These are phyloP conservation scores for Trichacis sp. DNA, from an alignment of 2,888 invertebrate genomes.

Conservation along the genomic window DNA sequence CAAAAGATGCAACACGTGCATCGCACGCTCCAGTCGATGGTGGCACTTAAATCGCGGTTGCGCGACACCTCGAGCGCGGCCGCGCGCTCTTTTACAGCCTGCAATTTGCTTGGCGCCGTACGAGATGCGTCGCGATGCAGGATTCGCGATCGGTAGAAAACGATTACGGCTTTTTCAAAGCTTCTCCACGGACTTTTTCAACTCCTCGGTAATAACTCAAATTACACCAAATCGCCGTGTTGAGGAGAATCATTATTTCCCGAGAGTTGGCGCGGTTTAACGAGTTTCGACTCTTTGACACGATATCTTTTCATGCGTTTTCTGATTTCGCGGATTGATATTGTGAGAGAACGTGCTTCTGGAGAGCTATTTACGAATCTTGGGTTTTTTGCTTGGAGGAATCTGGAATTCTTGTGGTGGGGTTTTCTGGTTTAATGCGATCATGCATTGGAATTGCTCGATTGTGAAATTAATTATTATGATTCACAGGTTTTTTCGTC, in stretches of 20 bases:
- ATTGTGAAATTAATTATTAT: too few species aligned
- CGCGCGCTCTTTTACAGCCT: constrained; percentile 14
- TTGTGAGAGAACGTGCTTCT: too few species aligned
- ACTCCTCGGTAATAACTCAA: not conserved
- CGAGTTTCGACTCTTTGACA: too few species aligned
- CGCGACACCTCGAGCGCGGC: constrained; percentile 15
- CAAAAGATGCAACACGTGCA: constrained; percentile 9
- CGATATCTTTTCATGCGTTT: too few species aligned
- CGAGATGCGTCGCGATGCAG: constrained; percentile 18
- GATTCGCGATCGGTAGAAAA: constrained; percentile 31
- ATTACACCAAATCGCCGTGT: not conserved
- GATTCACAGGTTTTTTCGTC: too few species aligned
- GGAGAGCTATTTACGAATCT: too few species aligned
- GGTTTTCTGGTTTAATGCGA: too few species aligned
- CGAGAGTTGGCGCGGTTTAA: not conserved
- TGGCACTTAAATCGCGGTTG: constrained; percentile 21
- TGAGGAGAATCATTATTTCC: not conserved
- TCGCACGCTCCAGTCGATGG: constrained; percentile 11
- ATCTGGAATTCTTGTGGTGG: too few species aligned
- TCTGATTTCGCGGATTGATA: too few species aligned
- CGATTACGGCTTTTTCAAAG: constrained; percentile 13
- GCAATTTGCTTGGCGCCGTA: constrained; percentile 35
- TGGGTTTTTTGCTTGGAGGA: too few species aligned
- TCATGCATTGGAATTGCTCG: too few species aligned
- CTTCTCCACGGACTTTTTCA: not conserved